Evolutionary conservation across 2,113 vertebrate genomes (phyloP).

Genomic region (Miniopterus natalensis): DNA sequence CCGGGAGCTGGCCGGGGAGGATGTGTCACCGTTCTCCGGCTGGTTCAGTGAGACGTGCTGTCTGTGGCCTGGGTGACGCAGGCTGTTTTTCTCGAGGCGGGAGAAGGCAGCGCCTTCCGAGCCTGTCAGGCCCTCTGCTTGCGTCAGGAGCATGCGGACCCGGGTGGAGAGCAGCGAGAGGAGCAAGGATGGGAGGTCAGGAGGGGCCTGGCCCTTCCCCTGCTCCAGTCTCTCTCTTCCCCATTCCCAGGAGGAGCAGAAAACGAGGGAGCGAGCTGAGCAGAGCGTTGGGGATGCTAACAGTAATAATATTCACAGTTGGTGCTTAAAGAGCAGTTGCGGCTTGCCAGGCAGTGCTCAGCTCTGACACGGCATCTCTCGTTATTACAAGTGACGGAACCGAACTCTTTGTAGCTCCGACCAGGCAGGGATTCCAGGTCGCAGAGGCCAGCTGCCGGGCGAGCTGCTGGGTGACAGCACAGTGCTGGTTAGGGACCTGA

Average conservation of each 20-base stretch:
- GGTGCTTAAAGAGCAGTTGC: neutral
- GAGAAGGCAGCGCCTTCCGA: neutral
- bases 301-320: neutral
- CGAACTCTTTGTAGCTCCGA: neutral
- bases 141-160: neutral
- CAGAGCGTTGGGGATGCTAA: neutral
- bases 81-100: neutral
- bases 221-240: neutral
- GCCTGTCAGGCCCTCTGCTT: neutral
- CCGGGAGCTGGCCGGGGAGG: too few species aligned
- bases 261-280: neutral
- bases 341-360: neutral
- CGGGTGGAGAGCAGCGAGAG: fast-evolving
- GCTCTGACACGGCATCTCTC: neutral
- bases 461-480: neutral
- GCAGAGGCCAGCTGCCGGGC: too few species aligned
- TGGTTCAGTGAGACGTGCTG: neutral
- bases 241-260: neutral
- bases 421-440: neutral
- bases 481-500: neutral
- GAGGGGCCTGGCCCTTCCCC: neutral
- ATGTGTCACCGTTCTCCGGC: fast-evolving
- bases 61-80: neutral
- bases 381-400: neutral
- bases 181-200: neutral